Conservation (phyloP, 2,888 invertebrate species). For the Cantharis rufa region DNA sequence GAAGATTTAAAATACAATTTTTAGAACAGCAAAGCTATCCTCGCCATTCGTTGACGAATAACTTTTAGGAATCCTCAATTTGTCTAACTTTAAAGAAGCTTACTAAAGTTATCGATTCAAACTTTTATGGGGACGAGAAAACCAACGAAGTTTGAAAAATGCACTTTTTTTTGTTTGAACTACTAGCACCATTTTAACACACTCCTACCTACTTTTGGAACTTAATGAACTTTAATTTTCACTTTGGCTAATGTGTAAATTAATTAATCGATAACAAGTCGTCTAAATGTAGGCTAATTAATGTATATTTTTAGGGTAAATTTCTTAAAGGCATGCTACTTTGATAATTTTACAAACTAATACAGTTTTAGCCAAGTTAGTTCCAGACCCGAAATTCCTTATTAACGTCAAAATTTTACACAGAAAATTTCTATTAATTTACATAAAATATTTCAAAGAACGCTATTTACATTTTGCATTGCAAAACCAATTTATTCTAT, state of each 20-base stretch:
- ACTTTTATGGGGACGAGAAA: constrained; percentile 14
- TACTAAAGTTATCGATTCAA: constrained; percentile 24
- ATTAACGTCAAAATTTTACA: not conserved
- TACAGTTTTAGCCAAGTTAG: not conserved
- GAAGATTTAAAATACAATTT: constrained; percentile 27
- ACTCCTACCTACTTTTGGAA: not conserved
- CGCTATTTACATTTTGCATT: not conserved
- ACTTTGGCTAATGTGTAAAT: not conserved
- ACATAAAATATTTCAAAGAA: not conserved
- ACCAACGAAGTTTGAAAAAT: not conserved
- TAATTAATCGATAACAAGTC: not conserved
- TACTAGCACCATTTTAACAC: not conserved
- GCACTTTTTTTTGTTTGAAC: not conserved
- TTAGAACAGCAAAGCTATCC: constrained; percentile 9
- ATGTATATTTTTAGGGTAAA: not conserved
- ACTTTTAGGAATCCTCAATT: constrained; percentile 18
- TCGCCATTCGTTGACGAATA: constrained; percentile 19
- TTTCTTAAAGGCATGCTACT: not conserved
- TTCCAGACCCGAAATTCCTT: not conserved
- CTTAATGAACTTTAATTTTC: not conserved
- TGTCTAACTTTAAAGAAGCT: constrained; percentile 20
- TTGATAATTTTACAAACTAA: not conserved
- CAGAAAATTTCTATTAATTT: not conserved
- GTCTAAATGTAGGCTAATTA: not conserved
- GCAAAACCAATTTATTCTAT: not conserved